Evolutionary conservation across 2,113 vertebrate species (phyloP).

Genomic region (Meleagris gallopavo): DNA sequence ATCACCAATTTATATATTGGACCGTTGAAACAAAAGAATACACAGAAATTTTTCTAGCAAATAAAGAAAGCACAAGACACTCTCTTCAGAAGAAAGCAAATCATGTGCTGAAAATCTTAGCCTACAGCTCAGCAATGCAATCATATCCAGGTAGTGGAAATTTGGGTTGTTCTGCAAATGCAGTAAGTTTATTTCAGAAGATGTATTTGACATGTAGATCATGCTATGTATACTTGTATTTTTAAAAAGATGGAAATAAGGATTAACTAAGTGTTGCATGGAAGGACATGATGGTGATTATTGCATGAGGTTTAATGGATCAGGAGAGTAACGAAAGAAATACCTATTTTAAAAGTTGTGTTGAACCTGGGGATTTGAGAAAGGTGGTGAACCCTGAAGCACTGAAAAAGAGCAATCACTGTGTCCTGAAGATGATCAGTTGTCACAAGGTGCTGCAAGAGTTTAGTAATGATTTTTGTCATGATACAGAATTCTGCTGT

Average conservation of each 20-base stretch:
- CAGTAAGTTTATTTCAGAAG: neutral
- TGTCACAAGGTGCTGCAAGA: neutral
- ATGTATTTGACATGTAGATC: neutral
- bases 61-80: slow-evolving; percentile 28
- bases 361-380: neutral
- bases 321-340: neutral
- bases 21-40: slow-evolving; percentile 6
- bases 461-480: neutral
- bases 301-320: neutral
- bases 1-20: slow-evolving; percentile 78
- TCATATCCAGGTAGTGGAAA: slow-evolving; percentile 74
- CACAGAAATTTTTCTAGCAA: slow-evolving; percentile 57
- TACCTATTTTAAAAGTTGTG: neutral
- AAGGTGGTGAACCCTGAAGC: neutral
- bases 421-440: neutral
- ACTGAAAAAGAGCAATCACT: neutral
- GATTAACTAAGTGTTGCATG: neutral
- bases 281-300: neutral
- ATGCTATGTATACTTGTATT: neutral
- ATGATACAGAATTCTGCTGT: neutral
- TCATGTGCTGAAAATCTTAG: slow-evolving; percentile 21
- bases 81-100: neutral
- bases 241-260: neutral
- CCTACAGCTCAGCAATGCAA: slow-evolving; percentile 67
- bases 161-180: neutral